Conservation (phyloP, 2,113 vertebrate species). For the Triplophysa tibetana region DNA sequence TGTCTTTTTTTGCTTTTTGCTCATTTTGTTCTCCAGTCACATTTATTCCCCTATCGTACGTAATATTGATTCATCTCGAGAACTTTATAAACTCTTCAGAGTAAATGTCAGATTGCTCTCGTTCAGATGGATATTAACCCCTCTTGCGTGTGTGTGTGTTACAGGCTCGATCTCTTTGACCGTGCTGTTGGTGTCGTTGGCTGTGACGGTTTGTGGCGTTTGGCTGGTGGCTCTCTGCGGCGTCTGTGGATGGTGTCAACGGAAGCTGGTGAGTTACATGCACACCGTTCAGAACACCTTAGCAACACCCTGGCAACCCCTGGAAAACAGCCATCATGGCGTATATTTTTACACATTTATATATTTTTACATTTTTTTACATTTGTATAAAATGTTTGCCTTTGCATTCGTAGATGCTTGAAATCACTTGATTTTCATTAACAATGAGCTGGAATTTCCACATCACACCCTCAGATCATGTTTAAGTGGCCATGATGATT, state of each 20-base stretch:
- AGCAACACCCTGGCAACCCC: neutral
- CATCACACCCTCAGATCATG: neutral
- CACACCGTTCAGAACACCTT: neutral
- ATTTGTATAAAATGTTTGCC: neutral
- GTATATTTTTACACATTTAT: too few relatives aligned
- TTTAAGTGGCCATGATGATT: slow-evolving; percentile 11
- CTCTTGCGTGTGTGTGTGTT: slow-evolving; percentile 41
- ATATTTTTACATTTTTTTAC: too few relatives aligned
- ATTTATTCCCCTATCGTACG: neutral
- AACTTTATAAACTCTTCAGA: slow-evolving; percentile 1
- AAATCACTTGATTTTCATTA: neutral
- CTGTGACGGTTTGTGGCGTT: slow-evolving; percentile 95
- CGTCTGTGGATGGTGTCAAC: slow-evolving; percentile 98
- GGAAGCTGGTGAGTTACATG: slow-evolving; percentile 89
- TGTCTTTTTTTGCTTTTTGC: neutral
- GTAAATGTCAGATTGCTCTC: slow-evolving; percentile 6
- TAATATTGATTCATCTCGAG: slow-evolving; percentile 8
- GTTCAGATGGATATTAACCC: slow-evolving; percentile 9
- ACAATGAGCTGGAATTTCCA: neutral
- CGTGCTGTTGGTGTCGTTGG: slow-evolving; percentile 94
- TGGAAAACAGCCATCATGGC: too few relatives aligned
- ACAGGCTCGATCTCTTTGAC: slow-evolving; percentile 89
- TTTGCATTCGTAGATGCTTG: neutral
- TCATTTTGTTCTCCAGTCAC: slow-evolving; percentile 24
- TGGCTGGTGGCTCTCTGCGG: slow-evolving; percentile 95